These are phyloP conservation scores for Squalus acanthias DNA, from an alignment of 2,797 vertebrate species.

Conservation along the genomic window DNA sequence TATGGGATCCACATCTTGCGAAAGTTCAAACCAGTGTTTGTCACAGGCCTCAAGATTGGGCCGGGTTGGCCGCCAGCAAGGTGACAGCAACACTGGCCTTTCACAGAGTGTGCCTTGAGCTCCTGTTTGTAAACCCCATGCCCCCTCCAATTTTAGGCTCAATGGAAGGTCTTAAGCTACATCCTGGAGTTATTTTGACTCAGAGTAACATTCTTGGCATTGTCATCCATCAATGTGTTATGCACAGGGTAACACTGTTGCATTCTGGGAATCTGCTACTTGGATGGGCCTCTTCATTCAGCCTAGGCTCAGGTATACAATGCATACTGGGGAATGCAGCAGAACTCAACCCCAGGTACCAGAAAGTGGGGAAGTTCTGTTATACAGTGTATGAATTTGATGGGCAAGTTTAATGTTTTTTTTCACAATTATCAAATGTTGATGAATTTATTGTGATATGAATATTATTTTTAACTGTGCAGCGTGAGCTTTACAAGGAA, in stretches of 20 bases:
- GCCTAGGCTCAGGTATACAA: neutral
- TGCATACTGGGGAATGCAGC: neutral
- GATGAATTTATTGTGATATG: neutral
- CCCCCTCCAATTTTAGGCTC: neutral
- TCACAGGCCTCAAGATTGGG: too few relatives aligned
- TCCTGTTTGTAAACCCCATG: neutral
- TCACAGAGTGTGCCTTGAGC: neutral
- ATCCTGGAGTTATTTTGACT: neutral
- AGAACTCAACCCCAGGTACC: neutral
- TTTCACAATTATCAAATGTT: neutral
- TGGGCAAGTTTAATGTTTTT: neutral
- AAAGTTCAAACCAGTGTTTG: too few relatives aligned
- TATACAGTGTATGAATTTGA: neutral
- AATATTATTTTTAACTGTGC: neutral
- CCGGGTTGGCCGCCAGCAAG: too few relatives aligned
- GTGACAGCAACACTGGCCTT: too few relatives aligned
- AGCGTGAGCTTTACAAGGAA: neutral
- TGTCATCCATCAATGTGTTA: neutral
- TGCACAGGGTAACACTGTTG: neutral
- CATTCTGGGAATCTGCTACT: neutral
- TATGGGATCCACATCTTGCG: too few relatives aligned
- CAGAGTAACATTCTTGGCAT: neutral
- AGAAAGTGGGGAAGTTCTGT: neutral
- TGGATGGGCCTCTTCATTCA: neutral
- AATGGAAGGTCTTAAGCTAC: neutral